Base-by-base conservation (phyloP, 2,888 invertebrate genomes). In the Acleris emargana region DNA sequence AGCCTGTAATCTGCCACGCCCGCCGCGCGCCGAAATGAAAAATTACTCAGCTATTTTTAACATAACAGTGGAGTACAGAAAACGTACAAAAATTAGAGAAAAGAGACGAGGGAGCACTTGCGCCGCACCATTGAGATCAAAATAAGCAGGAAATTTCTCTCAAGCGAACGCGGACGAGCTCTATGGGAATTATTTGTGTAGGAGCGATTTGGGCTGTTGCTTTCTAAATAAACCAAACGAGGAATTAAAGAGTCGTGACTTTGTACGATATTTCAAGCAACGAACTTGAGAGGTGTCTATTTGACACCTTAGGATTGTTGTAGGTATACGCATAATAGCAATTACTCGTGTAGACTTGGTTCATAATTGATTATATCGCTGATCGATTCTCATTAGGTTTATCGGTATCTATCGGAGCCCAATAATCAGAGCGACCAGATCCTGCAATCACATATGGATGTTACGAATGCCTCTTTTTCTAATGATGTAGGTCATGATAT, bases 21-120 rank as follows among this genome's bases (percentile, higher is more conserved):
- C 84, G 90, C 84, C 85, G 84, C 84, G 86, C 89, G 87, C 84
- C 87, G 86, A 89, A 89, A 91, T 91, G 91, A 91, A 91, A 92
- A 91, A 91, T 91, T 88, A 90, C 91, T 83, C 84, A 77, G 88
- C 86, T 91, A 91, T 91, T 91, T 91, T 90, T 89, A 91, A 90
- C 89, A 86, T 86, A 85, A 88, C 83, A 85, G 84, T 82, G 82
- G 87, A 83, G 88, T 86, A 85, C 84, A 87, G 88, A 90, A 90
- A 90, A 89, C 91, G 90, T 91, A 90, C 88, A 90, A 91, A 91
- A 91, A 91, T 90, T 89, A 89, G 90, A 89, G 87, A 88, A 89
- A 89, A 86, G 88, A 89, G 86, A 86, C 83, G 86, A 86, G 89
- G 87, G 89, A 86, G 84, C 89, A 90, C 90, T 91, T 91, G 90